These are phyloP conservation scores for Carabus problematicus DNA, from an alignment of 2,888 invertebrate species.

Conservation along the genomic window DNA sequence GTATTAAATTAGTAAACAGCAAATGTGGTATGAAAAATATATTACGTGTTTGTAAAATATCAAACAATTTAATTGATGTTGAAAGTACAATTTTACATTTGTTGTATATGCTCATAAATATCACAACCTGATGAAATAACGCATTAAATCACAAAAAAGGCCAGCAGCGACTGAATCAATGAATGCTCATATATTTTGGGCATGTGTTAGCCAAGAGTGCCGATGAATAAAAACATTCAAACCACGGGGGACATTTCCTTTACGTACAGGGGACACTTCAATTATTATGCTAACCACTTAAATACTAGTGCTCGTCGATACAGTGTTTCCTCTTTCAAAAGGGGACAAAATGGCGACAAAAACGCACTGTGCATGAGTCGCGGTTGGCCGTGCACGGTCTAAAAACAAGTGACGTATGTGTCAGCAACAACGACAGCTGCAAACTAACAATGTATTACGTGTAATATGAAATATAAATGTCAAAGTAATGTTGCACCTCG, in stretches of 20 bases:
- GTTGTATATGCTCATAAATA: not conserved
- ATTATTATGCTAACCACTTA: slow-evolving; percentile 36
- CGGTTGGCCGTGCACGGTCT: slow-evolving; percentile 1
- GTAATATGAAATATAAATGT: slow-evolving; percentile 40
- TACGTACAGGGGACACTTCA: slow-evolving; percentile 7
- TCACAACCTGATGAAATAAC: slow-evolving; percentile 1
- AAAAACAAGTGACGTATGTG: slow-evolving; percentile 30
- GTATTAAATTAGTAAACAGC: too few relatives aligned
- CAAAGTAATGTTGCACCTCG: slow-evolving; percentile 3
- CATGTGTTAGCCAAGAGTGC: slow-evolving; percentile 2
- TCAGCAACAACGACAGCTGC: slow-evolving; percentile 31
- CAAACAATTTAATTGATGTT: too few relatives aligned
- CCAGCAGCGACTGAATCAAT: slow-evolving; percentile 10
- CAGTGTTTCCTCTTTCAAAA: not conserved
- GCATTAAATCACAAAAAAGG: slow-evolving; percentile 7
- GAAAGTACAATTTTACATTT: too few relatives aligned
- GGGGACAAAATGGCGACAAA: slow-evolving; percentile 1
- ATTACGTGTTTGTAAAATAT: too few relatives aligned
- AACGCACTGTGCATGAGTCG: not conserved
- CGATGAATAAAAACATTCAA: slow-evolving; percentile 16
- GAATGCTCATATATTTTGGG: slow-evolving; percentile 20
- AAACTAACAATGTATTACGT: slow-evolving; percentile 31
- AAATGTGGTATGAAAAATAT: too few relatives aligned
- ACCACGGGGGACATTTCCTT: slow-evolving; percentile 22
- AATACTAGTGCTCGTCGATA: not conserved